Evolutionary conservation across 92 coral and sea anemone genomes (phyloP).

Genomic region (Pocillopora grandis): DNA sequence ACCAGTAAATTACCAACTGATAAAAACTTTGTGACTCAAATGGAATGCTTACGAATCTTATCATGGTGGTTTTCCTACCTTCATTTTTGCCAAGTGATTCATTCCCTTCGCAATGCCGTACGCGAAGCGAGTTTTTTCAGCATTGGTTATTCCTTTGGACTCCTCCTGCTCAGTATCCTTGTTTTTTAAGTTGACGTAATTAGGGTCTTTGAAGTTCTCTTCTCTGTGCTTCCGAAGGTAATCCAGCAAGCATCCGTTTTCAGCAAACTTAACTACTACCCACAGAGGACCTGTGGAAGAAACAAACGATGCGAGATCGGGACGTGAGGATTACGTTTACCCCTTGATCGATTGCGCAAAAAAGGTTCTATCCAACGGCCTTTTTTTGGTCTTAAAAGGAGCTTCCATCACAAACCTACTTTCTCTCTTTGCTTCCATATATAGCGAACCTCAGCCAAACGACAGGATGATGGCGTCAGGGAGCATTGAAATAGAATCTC

Average conservation of each 20-base stretch:
- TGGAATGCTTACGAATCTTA: no score
- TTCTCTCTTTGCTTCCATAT: no score
- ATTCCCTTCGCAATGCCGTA: conserved; percentile 77
- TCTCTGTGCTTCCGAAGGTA: conserved; percentile 32
- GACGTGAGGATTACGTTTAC: neutral
- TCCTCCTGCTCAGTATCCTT: conserved; percentile 2
- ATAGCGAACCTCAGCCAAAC: no score
- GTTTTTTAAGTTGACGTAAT: conserved; percentile 35
- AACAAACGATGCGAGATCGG: neutral
- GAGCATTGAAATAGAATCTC: no score
- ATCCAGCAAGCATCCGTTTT: conserved; percentile 64
- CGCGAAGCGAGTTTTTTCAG: conserved; percentile 64
- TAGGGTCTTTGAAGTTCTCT: conserved; percentile 32
- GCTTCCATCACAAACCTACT: no score
- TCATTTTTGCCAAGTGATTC: conserved; percentile 67
- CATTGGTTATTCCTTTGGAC: conserved; percentile 24
- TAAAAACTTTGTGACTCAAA: no score
- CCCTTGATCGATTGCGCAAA: neutral
- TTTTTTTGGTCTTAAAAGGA: no score
- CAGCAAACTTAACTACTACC: conserved; percentile 72
- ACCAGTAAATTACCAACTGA: no score
- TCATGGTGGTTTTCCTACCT: conserved; percentile 25
- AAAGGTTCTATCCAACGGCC: no score
- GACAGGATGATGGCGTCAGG: no score
- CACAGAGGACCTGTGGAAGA: conserved; percentile 63